Evolutionary conservation across 2,113 vertebrate genomes (phyloP), one percentile per base, ranked within the genome.

Genomic region (Thamnophis sirtalis): DNA sequence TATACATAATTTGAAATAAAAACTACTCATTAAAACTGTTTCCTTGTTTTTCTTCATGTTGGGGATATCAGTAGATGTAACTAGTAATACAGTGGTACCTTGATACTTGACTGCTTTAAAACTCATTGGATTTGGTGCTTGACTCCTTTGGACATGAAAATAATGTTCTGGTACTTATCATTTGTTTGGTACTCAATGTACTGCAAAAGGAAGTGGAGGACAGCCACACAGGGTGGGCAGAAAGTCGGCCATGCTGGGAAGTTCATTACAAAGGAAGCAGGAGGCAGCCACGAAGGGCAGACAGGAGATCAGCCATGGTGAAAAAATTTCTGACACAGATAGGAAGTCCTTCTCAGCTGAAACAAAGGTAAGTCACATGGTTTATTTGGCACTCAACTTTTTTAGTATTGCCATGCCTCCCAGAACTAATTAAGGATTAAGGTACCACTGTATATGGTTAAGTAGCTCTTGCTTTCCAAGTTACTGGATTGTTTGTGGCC

Each of bases 41-140:
- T 92, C 48, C 48, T 91, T 89, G 91, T 89, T 91, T 87, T 93
- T 94, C 92, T 88, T 95, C 54, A 21, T 80, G 33, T 80, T 80
- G 33, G 7, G 33, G 33, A 80, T 21, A 80, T 80, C 33, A 80
- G 73, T 43, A 80, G 73, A 80, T 8, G 33, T 43, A 80, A 80
- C 43, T 43, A 80, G 7, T 80, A 80, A 43, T 80, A 3, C n/a
- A 68, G 28, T 68, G n/a, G 63, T 68, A 33, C 4, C 28, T 33
- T 15, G 13, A 13, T 68, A 68, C 28, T 68, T 13, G n/a, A 33
- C 63, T n/a, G 26, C 60, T 68, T 68, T 13, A 68, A n/a, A 68
- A 68, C 28, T 15, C 11, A 68, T 68, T n/a, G 11, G n/a, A 33
- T 68, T 68, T 68, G 63, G 28, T 68, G 13, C 63, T 68, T 33